Evolutionary conservation across 2,888 invertebrate species (phyloP).

Genomic region (Ichneumoninae sp.): DNA sequence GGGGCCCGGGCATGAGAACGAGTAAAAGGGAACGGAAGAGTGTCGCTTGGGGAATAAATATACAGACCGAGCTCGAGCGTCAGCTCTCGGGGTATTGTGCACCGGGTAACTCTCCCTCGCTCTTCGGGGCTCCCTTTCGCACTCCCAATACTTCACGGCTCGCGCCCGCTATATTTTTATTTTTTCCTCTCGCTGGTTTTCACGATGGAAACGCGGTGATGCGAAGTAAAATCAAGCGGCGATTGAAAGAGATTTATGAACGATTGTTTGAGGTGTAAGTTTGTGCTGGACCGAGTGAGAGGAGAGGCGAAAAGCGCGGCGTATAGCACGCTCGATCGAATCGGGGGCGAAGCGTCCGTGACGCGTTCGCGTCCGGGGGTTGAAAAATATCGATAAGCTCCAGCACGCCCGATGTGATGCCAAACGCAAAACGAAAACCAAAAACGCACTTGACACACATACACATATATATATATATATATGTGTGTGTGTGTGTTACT

Average conservation of each 20-base stretch:
- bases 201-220: slow-evolving; percentile 59
- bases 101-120: slow-evolving; percentile 44
- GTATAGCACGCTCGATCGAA: slow-evolving; percentile 67
- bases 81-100: slow-evolving; percentile 52
- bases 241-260: slow-evolving; percentile 68
- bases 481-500: not conserved
- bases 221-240: slow-evolving; percentile 63
- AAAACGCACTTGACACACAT: slow-evolving; percentile 35
- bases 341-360: slow-evolving; percentile 66
- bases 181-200: slow-evolving; percentile 26
- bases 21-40: slow-evolving; percentile 42
- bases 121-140: slow-evolving; percentile 41
- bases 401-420: slow-evolving; percentile 63
- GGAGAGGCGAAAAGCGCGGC: slow-evolving; percentile 6
- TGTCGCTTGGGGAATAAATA: slow-evolving; percentile 38
- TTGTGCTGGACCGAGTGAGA: slow-evolving; percentile 31
- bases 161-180: slow-evolving; percentile 30
- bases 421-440: slow-evolving; percentile 59
- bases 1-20: slow-evolving; percentile 19
- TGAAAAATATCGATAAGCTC: slow-evolving; percentile 70
- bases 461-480: not conserved
- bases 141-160: slow-evolving; percentile 29
- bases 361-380: slow-evolving; percentile 68
- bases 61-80: slow-evolving; percentile 1
- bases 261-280: slow-evolving; percentile 65